phyloP scores from a whole-genome alignment of 2,888 invertebrate genomes.

The Lysandra bellargus region DNA sequence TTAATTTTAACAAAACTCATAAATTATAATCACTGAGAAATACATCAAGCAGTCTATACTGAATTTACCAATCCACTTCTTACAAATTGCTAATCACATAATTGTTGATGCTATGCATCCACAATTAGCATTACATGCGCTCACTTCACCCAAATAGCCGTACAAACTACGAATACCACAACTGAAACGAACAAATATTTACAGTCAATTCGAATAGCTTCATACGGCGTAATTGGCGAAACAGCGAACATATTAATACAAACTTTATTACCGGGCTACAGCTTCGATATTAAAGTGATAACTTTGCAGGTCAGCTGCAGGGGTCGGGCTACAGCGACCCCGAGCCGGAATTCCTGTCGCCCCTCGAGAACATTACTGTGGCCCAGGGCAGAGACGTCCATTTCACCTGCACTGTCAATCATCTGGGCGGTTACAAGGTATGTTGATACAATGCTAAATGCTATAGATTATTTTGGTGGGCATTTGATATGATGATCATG shows the following conservation, averaged over 20 bases:
- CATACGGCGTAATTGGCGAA: slow-evolving; percentile 23
- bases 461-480: background rate
- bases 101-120: no score
- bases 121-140: background rate
- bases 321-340: slow-evolving; percentile 70
- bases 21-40: no score
- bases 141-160: background rate
- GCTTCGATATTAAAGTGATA: slow-evolving; percentile 33
- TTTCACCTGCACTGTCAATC: slow-evolving; percentile 94
- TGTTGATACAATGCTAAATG: slow-evolving; percentile 38
- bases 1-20: no score
- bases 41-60: no score
- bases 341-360: slow-evolving; percentile 89
- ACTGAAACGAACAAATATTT: slow-evolving; percentile 21
- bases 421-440: slow-evolving; percentile 92
- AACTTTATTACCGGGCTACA: slow-evolving; percentile 23
- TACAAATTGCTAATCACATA: no score
- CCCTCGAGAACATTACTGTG: slow-evolving; percentile 91
- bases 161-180: background rate
- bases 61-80: background rate
- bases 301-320: slow-evolving; percentile 64
- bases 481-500: no score
- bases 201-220: slow-evolving; percentile 25
- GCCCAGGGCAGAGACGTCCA: slow-evolving; percentile 92
- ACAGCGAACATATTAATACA: slow-evolving; percentile 28